These are phyloP conservation scores for Teleogryllus oceanicus DNA, from an alignment of 2,888 invertebrate species.

Conservation along the genomic window DNA sequence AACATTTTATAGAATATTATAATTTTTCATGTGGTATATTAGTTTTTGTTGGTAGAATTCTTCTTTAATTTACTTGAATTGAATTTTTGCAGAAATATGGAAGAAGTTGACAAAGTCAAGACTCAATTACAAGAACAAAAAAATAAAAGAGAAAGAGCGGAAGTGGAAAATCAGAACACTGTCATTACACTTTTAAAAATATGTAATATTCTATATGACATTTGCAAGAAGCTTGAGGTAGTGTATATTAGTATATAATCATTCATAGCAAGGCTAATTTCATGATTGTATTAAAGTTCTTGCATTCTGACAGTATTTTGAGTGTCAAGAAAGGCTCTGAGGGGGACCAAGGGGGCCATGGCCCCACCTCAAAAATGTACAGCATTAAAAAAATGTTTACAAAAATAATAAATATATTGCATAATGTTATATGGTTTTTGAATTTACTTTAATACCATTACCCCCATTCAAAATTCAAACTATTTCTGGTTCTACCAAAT, in stretches of 20 bases:
- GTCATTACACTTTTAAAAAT: slow-evolving; percentile 51
- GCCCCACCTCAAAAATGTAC: too few relatives aligned
- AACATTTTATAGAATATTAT: not conserved
- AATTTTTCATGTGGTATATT: not conserved
- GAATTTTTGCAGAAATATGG: slow-evolving; percentile 59
- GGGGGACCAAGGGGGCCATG: too few relatives aligned
- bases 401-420: too few relatives aligned
- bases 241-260: not conserved
- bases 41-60: not conserved
- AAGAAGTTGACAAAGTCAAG: slow-evolving; percentile 64
- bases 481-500: too few relatives aligned
- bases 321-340: too few relatives aligned
- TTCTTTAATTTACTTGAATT: not conserved
- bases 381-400: too few relatives aligned
- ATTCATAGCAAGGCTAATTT: not conserved
- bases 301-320: too few relatives aligned
- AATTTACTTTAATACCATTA: too few relatives aligned
- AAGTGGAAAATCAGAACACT: slow-evolving; percentile 47
- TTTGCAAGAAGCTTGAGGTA: slow-evolving; percentile 42
- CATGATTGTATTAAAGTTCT: too few relatives aligned
- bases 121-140: slow-evolving; percentile 55
- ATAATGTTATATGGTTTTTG: too few relatives aligned
- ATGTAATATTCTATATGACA: slow-evolving; percentile 44
- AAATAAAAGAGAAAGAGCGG: slow-evolving; percentile 47
- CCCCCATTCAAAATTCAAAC: too few relatives aligned